These are phyloP conservation scores for Atherinomorus stipes DNA, from an alignment of 2,113 vertebrate genomes.

Conservation along the genomic window DNA sequence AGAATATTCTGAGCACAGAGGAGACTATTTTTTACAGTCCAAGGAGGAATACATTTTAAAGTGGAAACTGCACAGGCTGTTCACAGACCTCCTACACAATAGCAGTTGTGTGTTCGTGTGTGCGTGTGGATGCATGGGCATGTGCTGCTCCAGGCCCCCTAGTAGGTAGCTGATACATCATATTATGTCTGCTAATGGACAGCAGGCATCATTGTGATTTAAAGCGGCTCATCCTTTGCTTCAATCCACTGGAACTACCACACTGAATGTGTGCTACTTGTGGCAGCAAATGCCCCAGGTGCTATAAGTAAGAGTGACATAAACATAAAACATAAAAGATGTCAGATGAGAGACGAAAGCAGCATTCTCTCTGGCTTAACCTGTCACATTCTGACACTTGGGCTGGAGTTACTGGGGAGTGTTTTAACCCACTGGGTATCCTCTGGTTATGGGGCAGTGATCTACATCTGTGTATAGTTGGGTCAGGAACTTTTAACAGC, in stretches of 20 bases:
- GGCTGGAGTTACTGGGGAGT: background rate
- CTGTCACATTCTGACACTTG: background rate
- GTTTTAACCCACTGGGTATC: background rate
- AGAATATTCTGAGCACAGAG: slow-evolving; percentile 59
- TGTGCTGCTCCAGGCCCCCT: slow-evolving; percentile 27
- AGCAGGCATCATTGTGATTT: slow-evolving; percentile 52
- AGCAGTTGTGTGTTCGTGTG: slow-evolving; percentile 45
- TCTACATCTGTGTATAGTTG: background rate
- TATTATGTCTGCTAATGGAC: slow-evolving; percentile 57
- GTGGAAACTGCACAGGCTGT: slow-evolving; percentile 59
- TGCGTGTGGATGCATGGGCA: slow-evolving; percentile 42
- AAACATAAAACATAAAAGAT: background rate
- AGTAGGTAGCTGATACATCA: slow-evolving; percentile 73
- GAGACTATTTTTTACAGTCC: slow-evolving; percentile 61
- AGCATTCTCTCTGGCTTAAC: background rate
- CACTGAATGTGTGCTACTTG: background rate
- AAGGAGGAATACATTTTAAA: slow-evolving; percentile 65
- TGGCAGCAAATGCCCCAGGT: background rate
- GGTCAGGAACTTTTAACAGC: background rate
- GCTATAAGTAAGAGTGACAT: background rate
- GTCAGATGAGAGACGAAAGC: background rate
- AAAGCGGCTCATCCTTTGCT: slow-evolving; percentile 25
- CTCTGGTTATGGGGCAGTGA: background rate
- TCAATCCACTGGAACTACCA: slow-evolving; percentile 4
- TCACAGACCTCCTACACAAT: slow-evolving; percentile 63